Conservation (phyloP, 2,797 vertebrate species). For the Agapornis canus region DNA sequence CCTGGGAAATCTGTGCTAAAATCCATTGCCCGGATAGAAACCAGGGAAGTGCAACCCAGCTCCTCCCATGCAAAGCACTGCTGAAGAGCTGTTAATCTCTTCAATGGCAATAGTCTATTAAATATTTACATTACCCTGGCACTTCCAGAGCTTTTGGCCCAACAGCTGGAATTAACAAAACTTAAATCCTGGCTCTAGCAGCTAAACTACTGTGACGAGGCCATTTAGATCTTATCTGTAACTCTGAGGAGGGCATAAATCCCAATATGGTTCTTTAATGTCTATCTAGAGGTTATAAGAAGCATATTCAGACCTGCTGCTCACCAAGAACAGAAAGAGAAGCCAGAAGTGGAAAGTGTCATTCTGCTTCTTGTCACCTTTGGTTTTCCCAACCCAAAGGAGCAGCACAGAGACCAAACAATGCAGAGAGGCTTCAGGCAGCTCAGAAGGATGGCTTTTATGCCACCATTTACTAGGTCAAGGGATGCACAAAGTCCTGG, state of each 20-base stretch:
- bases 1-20: conserved; percentile 17
- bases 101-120: conserved; percentile 58
- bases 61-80: not conserved
- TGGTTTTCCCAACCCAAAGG: not conserved
- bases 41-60: not conserved
- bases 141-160: conserved; percentile 25
- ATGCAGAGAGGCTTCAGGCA: not conserved
- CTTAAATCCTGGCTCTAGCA: conserved; percentile 40
- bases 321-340: not conserved
- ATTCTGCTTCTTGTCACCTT: not conserved
- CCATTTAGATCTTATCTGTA: conserved; percentile 55
- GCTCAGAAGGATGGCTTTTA: not conserved
- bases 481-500: not conserved
- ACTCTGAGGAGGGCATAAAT: conserved; percentile 30
- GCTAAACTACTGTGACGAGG: conserved; percentile 4
- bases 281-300: not conserved
- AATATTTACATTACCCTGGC: conserved; percentile 57
- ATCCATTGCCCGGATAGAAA: conserved; percentile 37
- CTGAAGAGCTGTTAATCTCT: conserved; percentile 57
- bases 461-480: not conserved
- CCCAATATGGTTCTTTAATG: not conserved
- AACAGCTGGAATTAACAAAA: conserved; percentile 38
- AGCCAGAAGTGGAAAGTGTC: not conserved
- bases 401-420: not conserved
- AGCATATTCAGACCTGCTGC: not conserved